phyloP scores from a whole-genome alignment of 2,888 invertebrate genomes.

The Augochlorella aurata region DNA sequence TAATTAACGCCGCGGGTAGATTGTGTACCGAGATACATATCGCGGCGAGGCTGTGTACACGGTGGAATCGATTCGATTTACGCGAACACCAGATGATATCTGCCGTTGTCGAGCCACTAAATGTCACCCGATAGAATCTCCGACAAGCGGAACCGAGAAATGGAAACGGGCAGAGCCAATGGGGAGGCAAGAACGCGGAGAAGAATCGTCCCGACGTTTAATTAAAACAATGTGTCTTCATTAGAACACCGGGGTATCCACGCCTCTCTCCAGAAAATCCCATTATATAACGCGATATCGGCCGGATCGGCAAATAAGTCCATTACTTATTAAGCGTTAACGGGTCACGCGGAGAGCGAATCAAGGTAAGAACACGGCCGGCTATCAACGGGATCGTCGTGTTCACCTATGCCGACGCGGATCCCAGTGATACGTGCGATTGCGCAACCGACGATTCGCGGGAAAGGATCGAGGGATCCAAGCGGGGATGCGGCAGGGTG shows the following conservation, averaged over 20 bases:
- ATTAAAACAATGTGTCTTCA: conserved; percentile 35
- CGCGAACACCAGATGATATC: conserved; percentile 34
- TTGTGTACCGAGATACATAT: conserved; percentile 39
- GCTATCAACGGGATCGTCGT: conserved; percentile 58
- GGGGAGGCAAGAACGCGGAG: not conserved
- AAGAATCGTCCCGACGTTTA: conserved; percentile 1
- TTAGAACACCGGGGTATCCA: conserved; percentile 8
- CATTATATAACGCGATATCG: conserved; percentile 40
- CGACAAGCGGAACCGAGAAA: conserved; percentile 3
- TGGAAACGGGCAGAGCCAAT: not conserved
- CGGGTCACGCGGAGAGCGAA: conserved; percentile 48
- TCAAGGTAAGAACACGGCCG: conserved; percentile 55
- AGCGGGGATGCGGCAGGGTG: conserved; percentile 35
- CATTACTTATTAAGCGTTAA: conserved; percentile 60
- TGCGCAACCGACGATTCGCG: conserved; percentile 43
- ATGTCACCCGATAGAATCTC: conserved; percentile 52
- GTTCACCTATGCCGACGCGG: conserved; percentile 46
- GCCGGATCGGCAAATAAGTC: conserved; percentile 53
- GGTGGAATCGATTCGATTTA: conserved; percentile 44
- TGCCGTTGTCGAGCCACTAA: conserved; percentile 41
- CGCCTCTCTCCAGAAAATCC: conserved; percentile 14
- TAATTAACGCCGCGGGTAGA: conserved; percentile 57
- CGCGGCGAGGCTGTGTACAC: conserved; percentile 17
- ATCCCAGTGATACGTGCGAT: conserved; percentile 49
- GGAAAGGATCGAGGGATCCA: conserved; percentile 47